These are phyloP conservation scores for Urocynchramus pylzowi DNA, from an alignment of 2,113 vertebrate genomes.

Conservation along the genomic window DNA sequence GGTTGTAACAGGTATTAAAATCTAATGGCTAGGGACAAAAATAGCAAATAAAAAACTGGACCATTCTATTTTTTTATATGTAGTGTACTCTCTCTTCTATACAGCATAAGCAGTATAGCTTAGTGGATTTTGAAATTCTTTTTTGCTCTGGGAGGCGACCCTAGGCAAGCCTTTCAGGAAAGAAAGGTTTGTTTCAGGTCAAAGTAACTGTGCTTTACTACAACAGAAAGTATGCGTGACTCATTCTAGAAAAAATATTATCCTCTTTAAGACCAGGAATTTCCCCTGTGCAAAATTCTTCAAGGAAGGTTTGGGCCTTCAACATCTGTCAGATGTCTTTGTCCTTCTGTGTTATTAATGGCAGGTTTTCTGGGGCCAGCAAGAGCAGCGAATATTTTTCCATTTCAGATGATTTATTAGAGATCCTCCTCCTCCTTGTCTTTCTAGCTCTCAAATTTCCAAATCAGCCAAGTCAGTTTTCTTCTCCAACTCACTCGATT, in stretches of 20 bases:
- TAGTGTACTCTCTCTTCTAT: neutral
- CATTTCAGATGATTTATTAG: neutral
- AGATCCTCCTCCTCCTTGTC: neutral
- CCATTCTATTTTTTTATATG: neutral
- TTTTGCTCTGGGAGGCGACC: neutral
- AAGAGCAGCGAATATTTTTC: neutral
- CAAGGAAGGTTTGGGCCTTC: neutral
- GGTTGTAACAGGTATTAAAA: neutral
- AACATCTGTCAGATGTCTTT: neutral
- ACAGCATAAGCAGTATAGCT: neutral
- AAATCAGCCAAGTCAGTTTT: neutral
- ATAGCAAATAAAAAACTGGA: neutral
- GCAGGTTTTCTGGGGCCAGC: neutral
- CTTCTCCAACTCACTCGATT: neutral
- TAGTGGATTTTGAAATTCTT: neutral
- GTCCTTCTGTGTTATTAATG: neutral
- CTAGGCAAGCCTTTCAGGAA: neutral
- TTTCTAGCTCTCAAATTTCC: neutral
- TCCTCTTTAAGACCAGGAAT: accelerated
- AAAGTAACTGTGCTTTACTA: neutral
- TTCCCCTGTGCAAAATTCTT: neutral
- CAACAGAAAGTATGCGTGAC: neutral
- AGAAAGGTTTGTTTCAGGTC: neutral
- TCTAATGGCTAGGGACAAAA: neutral
- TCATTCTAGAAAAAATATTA: neutral